A percentile compares a stretch with the other conserved stretches of the same genome.
Evolutionary conservation across 2,797 vertebrate species (phyloP).

Genomic region (Enteromius paludinosus): DNA sequence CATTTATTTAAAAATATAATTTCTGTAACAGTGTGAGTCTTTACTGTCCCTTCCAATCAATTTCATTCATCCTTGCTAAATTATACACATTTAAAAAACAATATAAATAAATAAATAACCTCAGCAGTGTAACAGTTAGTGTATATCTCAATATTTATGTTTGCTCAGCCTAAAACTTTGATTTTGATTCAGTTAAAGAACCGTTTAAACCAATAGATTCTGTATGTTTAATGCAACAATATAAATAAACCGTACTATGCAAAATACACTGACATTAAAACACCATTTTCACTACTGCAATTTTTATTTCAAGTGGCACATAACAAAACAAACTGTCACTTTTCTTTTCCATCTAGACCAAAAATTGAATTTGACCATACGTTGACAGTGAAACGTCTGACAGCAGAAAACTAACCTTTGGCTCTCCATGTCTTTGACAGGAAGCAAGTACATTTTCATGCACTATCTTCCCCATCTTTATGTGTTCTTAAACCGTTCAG

Average conservation of each 20-base stretch:
- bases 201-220: background rate
- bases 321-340: background rate
- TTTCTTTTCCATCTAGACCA: background rate
- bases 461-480: slow-evolving; percentile 5
- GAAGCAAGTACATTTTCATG: background rate
- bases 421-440: background rate
- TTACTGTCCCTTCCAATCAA: background rate
- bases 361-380: background rate
- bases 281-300: background rate
- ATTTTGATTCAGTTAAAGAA: background rate
- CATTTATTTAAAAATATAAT: background rate
- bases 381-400: background rate
- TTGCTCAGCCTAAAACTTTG: background rate
- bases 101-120: too few relatives aligned
- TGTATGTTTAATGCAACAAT: background rate
- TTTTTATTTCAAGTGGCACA: background rate
- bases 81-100: too few relatives aligned
- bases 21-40: background rate
- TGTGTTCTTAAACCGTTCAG: background rate
- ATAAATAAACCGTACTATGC: background rate
- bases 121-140: background rate
- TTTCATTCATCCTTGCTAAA: background rate
- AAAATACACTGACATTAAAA: background rate
- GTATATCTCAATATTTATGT: background rate
- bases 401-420: background rate